These are phyloP conservation scores for Poecilia picta DNA, from an alignment of 2,797 vertebrate species.

Conservation along the genomic window DNA sequence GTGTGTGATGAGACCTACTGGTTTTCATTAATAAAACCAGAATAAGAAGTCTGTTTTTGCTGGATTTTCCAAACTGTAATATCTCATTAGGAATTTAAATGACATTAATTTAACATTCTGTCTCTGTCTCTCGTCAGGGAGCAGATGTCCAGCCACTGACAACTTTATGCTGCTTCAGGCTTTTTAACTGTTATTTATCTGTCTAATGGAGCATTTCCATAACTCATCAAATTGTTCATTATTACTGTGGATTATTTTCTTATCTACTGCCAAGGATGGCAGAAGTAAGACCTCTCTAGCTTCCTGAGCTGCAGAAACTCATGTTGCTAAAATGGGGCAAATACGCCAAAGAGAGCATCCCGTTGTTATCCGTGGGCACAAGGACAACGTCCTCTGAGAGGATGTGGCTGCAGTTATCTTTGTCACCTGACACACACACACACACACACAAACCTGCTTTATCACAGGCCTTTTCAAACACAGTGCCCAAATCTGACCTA, in stretches of 20 bases:
- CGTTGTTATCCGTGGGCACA: slow-evolving; percentile 59
- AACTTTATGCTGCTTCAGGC: slow-evolving; percentile 47
- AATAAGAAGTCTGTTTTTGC: not conserved
- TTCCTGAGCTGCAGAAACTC: slow-evolving; percentile 40
- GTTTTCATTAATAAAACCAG: slow-evolving; percentile 43
- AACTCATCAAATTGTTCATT: slow-evolving; percentile 35
- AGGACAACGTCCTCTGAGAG: slow-evolving; percentile 68
- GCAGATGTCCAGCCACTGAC: slow-evolving; percentile 29
- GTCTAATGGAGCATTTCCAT: slow-evolving; percentile 40
- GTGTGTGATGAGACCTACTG: slow-evolving; percentile 51
- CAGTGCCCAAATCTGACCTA: slow-evolving; percentile 38
- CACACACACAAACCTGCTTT: slow-evolving; percentile 60
- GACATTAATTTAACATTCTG: slow-evolving; percentile 43
- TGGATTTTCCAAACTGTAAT: slow-evolving; percentile 24
- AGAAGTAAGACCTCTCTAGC: slow-evolving; percentile 14
- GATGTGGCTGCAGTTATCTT: slow-evolving; percentile 67
- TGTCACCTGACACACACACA: slow-evolving; percentile 74
- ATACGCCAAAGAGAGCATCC: slow-evolving; percentile 41
- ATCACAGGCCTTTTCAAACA: slow-evolving; percentile 52
- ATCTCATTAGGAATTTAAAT: slow-evolving; percentile 45
- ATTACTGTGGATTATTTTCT: slow-evolving; percentile 21
- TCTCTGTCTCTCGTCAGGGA: slow-evolving; percentile 52
- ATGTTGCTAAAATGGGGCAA: slow-evolving; percentile 43
- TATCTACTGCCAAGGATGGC: slow-evolving; percentile 32
- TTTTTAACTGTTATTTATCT: slow-evolving; percentile 49